Conservation (phyloP, 2,113 vertebrate species). For the Urocitellus parryii region DNA sequence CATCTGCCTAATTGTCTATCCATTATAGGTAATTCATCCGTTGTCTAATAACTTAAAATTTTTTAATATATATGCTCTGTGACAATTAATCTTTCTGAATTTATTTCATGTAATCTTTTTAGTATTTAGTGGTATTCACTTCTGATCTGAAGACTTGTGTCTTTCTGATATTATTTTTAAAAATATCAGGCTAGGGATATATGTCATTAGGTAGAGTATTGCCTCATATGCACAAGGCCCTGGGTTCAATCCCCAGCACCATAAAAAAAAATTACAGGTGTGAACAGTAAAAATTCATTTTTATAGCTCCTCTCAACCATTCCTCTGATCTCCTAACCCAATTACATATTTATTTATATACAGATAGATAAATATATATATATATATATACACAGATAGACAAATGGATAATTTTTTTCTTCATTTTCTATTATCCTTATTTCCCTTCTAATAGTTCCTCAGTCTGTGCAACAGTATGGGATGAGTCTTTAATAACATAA, state of each 20-base stretch:
- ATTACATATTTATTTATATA: background rate
- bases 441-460: background rate
- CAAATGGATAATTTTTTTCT: background rate
- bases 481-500: background rate
- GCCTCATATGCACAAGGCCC: too few species aligned
- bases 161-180: background rate
- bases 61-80: background rate
- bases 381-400: background rate
- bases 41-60: background rate
- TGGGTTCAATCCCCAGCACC: too few species aligned
- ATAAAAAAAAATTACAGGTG: too few species aligned
- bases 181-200: background rate
- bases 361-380: too few species aligned
- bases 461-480: background rate
- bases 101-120: background rate
- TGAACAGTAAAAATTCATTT: background rate
- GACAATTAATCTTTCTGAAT: conserved; percentile 25
- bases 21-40: background rate
- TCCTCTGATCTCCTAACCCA: background rate
- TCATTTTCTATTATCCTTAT: background rate
- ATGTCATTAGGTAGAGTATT: too few species aligned
- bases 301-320: background rate
- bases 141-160: background rate
- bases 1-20: background rate
- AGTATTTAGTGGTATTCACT: background rate